These are phyloP conservation scores for Eutrigla gurnardus DNA, from an alignment of 2,797 vertebrate species.

Conservation along the genomic window DNA sequence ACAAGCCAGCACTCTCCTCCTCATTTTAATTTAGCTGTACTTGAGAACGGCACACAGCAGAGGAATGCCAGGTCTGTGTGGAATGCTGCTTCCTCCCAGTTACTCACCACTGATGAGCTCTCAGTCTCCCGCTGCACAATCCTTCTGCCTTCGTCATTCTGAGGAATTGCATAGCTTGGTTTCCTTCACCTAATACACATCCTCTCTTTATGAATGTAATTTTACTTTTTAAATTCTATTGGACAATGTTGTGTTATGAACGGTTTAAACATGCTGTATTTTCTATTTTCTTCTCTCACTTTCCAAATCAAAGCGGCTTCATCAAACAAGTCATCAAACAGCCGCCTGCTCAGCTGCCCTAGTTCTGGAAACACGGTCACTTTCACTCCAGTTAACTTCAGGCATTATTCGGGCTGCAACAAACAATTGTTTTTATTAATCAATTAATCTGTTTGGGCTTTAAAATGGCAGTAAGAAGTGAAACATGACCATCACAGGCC, in stretches of 20 bases:
- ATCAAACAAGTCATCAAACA: not conserved
- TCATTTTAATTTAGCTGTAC: conserved; percentile 58
- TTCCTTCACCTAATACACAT: conserved; percentile 18
- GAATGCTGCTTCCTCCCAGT: conserved; percentile 64
- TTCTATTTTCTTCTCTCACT: not conserved
- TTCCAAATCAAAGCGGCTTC: not conserved
- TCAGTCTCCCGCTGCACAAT: conserved; percentile 22
- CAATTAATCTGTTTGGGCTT: not conserved
- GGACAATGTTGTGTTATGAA: not conserved
- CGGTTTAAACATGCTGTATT: not conserved
- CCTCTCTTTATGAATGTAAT: not conserved
- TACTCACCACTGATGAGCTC: conserved; percentile 51
- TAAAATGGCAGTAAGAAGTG: not conserved
- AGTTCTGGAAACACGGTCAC: not conserved
- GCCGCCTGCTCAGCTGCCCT: not conserved
- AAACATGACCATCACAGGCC: not conserved
- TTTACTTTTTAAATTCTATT: not conserved
- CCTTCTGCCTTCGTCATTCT: conserved; percentile 45
- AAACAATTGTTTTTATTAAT: not conserved
- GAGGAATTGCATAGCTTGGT: conserved; percentile 6
- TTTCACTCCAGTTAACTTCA: not conserved
- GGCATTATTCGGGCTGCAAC: not conserved
- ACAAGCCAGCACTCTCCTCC: conserved; percentile 36
- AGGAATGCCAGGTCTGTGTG: conserved; percentile 66
- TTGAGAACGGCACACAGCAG: conserved; percentile 9